Evolutionary conservation across 2,888 invertebrate species (phyloP).

Genomic region (Philopedon plagiatum): DNA sequence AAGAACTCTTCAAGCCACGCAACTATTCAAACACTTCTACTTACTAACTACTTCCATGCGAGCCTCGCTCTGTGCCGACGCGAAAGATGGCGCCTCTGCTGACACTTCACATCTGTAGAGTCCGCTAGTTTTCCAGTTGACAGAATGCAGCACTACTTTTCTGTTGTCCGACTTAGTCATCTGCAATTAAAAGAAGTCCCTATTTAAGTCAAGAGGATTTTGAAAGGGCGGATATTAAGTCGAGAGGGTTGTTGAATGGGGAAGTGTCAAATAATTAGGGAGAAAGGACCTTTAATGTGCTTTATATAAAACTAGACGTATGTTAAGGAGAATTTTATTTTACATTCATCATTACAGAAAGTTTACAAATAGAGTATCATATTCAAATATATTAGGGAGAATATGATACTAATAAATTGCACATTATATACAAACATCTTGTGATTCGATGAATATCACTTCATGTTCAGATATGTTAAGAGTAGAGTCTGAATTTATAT

Average conservation of each 20-base stretch:
- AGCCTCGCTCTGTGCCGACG: conserved; percentile 81
- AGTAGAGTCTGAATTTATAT: no score
- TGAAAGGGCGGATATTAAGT: conserved; percentile 12
- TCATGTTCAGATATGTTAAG: no score
- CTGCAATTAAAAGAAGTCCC: conserved; percentile 67
- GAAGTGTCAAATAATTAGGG: background rate
- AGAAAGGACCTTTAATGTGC: background rate
- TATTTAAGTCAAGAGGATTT: conserved; percentile 21
- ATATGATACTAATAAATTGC: no score
- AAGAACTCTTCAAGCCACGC: background rate
- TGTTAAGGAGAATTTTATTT: background rate
- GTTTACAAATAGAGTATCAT: no score
- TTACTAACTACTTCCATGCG: conserved; percentile 87
- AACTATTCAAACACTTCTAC: conserved; percentile 58
- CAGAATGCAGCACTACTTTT: conserved; percentile 76
- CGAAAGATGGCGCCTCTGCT: conserved; percentile 84
- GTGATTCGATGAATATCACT: no score
- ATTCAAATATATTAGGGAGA: no score
- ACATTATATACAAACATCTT: no score
- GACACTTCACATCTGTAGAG: conserved; percentile 84
- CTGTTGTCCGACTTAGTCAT: conserved; percentile 79
- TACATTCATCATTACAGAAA: no score
- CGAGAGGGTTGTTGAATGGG: background rate
- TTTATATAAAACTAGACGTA: background rate
- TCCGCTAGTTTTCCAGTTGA: conserved; percentile 80